Evolutionary conservation across 2,797 vertebrate species (phyloP).

Genomic region (Oreochromis grahami): DNA sequence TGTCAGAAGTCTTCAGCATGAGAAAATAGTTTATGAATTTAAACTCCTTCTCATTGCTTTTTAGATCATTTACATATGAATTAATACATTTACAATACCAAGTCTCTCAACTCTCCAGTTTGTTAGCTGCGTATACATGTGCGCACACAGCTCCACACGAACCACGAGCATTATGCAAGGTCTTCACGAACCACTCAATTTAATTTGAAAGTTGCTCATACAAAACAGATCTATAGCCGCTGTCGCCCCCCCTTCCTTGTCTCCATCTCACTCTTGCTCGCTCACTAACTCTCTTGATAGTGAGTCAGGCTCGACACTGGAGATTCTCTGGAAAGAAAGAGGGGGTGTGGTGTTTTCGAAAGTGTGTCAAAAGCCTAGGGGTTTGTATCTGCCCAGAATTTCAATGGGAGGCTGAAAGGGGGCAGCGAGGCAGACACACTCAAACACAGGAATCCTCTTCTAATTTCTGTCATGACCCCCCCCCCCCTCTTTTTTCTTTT

Average conservation of each 20-base stretch:
- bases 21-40: background rate
- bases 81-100: background rate
- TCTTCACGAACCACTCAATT: constrained; percentile 16
- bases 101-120: background rate
- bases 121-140: background rate
- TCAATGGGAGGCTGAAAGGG: constrained; percentile 84
- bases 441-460: constrained; percentile 83
- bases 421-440: constrained; percentile 82
- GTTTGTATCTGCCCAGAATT: constrained; percentile 89
- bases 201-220: constrained; percentile 20
- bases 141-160: background rate
- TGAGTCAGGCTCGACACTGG: constrained; percentile 79
- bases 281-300: constrained; percentile 55
- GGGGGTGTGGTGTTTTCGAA: constrained; percentile 85
- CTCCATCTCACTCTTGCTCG: background rate
- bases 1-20: background rate
- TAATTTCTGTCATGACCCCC: constrained; percentile 87
- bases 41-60: background rate
- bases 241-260: background rate
- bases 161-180: background rate
- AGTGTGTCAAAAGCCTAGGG: constrained; percentile 90
- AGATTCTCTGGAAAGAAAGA: constrained; percentile 80
- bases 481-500: constrained; percentile 41
- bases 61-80: background rate
- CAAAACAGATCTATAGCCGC: constrained; percentile 15